Base-by-base conservation (phyloP, 2,113 vertebrate genomes). In the Spheniscus mendiculus region DNA sequence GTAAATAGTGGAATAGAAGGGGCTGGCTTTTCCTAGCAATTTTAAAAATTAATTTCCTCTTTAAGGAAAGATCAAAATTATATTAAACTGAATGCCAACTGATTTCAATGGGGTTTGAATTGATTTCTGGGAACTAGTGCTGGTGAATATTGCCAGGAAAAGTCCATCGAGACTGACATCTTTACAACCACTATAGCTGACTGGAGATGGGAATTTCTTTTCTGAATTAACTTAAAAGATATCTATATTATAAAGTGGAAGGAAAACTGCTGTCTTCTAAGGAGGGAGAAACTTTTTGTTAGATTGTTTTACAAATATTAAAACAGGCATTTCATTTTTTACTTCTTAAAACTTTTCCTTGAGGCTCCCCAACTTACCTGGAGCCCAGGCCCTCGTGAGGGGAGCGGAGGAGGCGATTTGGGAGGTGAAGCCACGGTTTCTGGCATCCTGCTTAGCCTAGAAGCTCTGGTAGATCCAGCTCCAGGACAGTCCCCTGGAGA, bases 41-140 rank as follows among this genome's bases (percentile, higher is more conserved):
- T n/a, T 82, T 50, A 66, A 73, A 86, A 81, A 38, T 83, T 94
- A 11, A 88, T 90, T 83, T 96, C 66, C n/a, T 85, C 70, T 90
- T 85, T 84, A 76, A 82, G 74, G 44, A 80, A 87, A 65, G 44
- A 82, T 83, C 73, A 94, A 63, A 74, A 93, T 85, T 16, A 8
- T 45, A 40, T 73, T 96, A 87, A 82, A 65, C 26, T 49, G 66
- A 90, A 56, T 13, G 12, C 32, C 71, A 85, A 10, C 74, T 47
- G 85, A 63, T 90, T 93, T 94, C 90, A 88, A 2, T 58, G 45
- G 59, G n/a, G 10, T 42, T 93, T 45, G 52, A 77, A 78, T 59
- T 89, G 67, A 70, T 86, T 93, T 83, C 61, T 78, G 55, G 76
- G 52, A 77, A 71, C 7, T 25, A 14, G 55, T 59, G 38, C 38